Evolutionary conservation across 2,113 vertebrate species (phyloP).

Genomic region (Chlorodrepanis virens): DNA sequence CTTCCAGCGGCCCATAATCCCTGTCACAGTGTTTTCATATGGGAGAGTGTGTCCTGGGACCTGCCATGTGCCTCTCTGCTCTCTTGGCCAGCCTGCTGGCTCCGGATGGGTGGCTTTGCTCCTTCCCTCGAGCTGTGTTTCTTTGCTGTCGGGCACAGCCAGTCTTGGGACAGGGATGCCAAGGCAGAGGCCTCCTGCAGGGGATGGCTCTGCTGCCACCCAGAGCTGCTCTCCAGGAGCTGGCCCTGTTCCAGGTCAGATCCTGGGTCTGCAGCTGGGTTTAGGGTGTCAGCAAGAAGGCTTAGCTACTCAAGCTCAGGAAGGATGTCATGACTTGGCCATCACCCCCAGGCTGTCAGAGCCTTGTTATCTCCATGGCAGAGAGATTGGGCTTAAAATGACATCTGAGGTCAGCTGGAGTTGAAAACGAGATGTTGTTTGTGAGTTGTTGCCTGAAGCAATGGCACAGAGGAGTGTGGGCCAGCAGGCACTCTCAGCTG

Average conservation of each 20-base stretch:
- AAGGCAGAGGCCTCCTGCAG: not conserved
- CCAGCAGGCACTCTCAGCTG: rapidly evolving
- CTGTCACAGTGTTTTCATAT: not conserved
- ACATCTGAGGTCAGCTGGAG: not conserved
- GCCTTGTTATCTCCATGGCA: not conserved
- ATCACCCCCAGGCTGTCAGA: not conserved
- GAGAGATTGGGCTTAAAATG: not conserved
- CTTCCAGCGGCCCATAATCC: not conserved
- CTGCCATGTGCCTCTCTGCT: not conserved
- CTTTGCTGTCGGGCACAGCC: rapidly evolving
- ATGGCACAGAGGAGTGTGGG: rapidly evolving
- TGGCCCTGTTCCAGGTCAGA: not conserved
- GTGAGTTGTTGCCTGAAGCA: not conserved
- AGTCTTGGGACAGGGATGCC: not conserved
- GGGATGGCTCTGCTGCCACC: not conserved
- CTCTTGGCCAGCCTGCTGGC: not conserved
- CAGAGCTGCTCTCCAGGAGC: not conserved
- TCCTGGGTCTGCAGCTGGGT: rapidly evolving
- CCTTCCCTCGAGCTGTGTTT: rapidly evolving
- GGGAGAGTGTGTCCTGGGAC: not conserved
- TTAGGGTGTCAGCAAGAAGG: not conserved
- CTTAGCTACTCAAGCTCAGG: not conserved
- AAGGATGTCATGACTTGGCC: not conserved
- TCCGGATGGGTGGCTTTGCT: rapidly evolving
- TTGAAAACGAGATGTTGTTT: not conserved